Evolutionary conservation across 1,140 invertebrate species (phyloP), one percentile per base, ranked within the genome.

Genomic region (Neuroterus valhalla): DNA sequence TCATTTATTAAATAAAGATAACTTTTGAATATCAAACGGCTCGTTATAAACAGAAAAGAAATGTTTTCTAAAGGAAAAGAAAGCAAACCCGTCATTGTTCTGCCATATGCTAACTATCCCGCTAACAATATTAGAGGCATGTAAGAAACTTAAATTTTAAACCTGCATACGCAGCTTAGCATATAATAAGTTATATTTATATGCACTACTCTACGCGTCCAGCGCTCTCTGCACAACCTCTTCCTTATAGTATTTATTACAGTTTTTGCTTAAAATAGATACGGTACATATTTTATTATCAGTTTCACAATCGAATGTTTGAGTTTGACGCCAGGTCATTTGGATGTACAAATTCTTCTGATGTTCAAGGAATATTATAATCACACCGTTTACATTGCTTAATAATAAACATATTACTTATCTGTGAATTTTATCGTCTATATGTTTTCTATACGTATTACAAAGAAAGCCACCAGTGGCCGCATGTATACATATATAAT

Each of bases 291-390:
- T 15, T 26, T 62, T 62, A 62, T 62, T 62, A 62, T 62, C 55
- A 31, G 31, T 2, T 62, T 62, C 55, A 26, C 55, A 62, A 62
- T 62, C 55, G 55, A 62, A 62, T 62, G 31, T 62, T 62, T 62
- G 26, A 62, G 55, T 62, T 62, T 6, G 5, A 10, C 55, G n/a
- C 6, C 52, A 62, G 12, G 12, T 0, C 26, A 62, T 31, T 23
- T 62, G 12, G 26, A 62, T 62, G 12, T 62, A 62, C 55, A 31
- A 62, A 62, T 62, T 62, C 15, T 62, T 23, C 23, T 31, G 26
- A 31, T 12, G 23, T 15, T 62, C 0, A 38, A 38, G 26, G 31
- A 38, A 38, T 38, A 38, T 38, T 38, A 62, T 62, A 62, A 62
- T 31, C 55, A 62, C 55, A 62, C 31, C n/a, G 23, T 26, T 62